Base-by-base conservation (phyloP, 2,888 invertebrate genomes). In the Bhutanitis thaidina region DNA sequence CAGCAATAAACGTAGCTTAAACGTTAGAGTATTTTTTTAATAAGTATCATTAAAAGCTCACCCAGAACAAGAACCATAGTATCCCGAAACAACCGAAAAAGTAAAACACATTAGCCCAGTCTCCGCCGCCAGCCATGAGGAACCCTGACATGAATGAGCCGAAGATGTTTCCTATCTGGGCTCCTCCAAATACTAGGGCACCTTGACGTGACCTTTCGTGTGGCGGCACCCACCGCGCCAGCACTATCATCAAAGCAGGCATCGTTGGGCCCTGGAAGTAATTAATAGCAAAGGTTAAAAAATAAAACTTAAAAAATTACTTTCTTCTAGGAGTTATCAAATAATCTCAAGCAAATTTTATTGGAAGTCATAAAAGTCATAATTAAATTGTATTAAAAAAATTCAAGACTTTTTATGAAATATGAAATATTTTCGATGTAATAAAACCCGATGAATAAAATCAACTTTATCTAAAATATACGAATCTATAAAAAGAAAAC, bases 221-320 rank as follows among this genome's bases (percentile, higher is more conserved):
- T 0, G 91, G 90, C 0, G 92, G 92, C 0, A 91, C 91, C 93
- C 93, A 93, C 36, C 91, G 81, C 0, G 92, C 91, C 29, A 93
- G 71, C 3, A 93, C 82, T 35, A 91, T 90, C 78, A 92, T 92
- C 64, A 94, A 85, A 0, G 93, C 93, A 49, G 91, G 92, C 84
- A 94, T 95, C 1, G 95, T 95, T 1, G 95, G 94, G 27, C 95
- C 95, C 91, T 92, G 70, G 35, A 84, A 34, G 5, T 7, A 7
- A 34, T 34, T 34, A 12, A 34, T 4, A 35, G 15, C 0, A 5
- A 20, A n/a, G n/a, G 5, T 20, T 20, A 20, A 20, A 3, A 20
- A 20, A 20, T 3, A 20, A 3, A 20, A 20, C 2, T 20, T n/a
- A n/a, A n/a, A n/a, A n/a, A n/a, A n/a, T n/a, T n/a, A n/a, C n/a